A percentile compares a stretch with the other conserved stretches of the same genome.
Conservation (phyloP, 1,140 invertebrate genomes). For the Xylocopa sonorina region DNA sequence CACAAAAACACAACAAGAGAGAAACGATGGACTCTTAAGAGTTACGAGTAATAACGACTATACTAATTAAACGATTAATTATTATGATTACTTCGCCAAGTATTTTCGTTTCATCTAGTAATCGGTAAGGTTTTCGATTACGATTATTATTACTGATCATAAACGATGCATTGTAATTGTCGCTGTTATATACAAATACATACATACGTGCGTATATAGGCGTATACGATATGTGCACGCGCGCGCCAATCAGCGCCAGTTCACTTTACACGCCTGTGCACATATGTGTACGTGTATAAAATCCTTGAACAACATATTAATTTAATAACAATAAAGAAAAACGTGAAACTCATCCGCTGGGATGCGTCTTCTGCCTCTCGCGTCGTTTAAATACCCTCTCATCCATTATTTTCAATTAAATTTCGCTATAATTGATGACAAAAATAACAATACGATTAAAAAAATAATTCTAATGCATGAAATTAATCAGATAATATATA, state of each 20-base stretch:
- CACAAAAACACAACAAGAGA: too few relatives aligned
- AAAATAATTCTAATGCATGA: too few relatives aligned
- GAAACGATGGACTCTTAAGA: slow-evolving; percentile 68
- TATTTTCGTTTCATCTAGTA: slow-evolving; percentile 73
- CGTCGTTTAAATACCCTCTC: background rate
- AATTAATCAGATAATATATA: too few relatives aligned
- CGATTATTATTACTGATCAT: slow-evolving; percentile 79
- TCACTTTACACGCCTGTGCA: slow-evolving; percentile 30
- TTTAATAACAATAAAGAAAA: slow-evolving; percentile 80
- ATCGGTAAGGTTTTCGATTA: slow-evolving; percentile 75
- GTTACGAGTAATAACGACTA: slow-evolving; percentile 68
- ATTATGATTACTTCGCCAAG: slow-evolving; percentile 65
- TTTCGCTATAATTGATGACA: too few relatives aligned
- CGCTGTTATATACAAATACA: slow-evolving; percentile 79
- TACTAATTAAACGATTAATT: slow-evolving; percentile 60
- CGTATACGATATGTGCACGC: slow-evolving; percentile 47
- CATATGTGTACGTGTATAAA: slow-evolving; percentile 52
- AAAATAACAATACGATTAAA: too few relatives aligned
- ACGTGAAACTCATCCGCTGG: slow-evolving; percentile 61
- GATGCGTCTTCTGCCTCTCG: background rate
- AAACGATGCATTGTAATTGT: slow-evolving; percentile 79
- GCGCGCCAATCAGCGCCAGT: slow-evolving; percentile 14
- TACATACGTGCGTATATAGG: slow-evolving; percentile 71
- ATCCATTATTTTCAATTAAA: too few relatives aligned
- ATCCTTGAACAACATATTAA: slow-evolving; percentile 75